Evolutionary conservation across 2,113 vertebrate species (phyloP).

Genomic region (Mola mola): DNA sequence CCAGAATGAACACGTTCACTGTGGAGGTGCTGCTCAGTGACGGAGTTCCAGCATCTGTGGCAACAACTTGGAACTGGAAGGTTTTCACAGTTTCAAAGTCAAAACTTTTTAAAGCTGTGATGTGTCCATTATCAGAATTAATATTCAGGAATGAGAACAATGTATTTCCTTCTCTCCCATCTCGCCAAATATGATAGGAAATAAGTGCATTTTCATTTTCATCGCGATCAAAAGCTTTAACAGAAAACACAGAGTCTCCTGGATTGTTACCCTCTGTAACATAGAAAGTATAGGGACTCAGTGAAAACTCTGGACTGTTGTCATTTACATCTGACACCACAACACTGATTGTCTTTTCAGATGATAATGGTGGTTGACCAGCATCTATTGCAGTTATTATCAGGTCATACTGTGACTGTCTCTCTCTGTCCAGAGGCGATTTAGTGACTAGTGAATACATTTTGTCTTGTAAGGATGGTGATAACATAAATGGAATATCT

Average conservation of each 20-base stretch:
- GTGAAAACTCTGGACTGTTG: constrained; percentile 65
- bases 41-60: neutral
- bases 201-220: constrained; percentile 52
- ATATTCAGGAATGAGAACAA: constrained; percentile 45
- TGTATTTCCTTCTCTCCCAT: neutral
- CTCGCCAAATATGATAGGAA: constrained; percentile 60
- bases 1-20: too few species aligned
- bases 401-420: constrained; percentile 46
- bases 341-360: constrained; percentile 42
- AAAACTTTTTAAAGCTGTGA: neutral
- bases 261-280: constrained; percentile 13
- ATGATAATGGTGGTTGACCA: constrained; percentile 51
- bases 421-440: constrained; percentile 64
- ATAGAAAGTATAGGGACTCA: constrained; percentile 57
- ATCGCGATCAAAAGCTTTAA: constrained; percentile 62
- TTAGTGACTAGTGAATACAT: constrained; percentile 58
- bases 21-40: too few species aligned
- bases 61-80: constrained; percentile 1
- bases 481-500: constrained; percentile 41
- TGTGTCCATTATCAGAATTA: constrained; percentile 50
- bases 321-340: constrained; percentile 70
- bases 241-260: constrained; percentile 51
- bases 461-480: constrained; percentile 51
- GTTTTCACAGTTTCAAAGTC: neutral
- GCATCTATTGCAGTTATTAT: constrained; percentile 62